Percentiles rank a stretch among this genome's conserved stretches.
Evolutionary conservation across 2,113 vertebrate species (phyloP).

Genomic region (Chroicocephalus ridibundus): DNA sequence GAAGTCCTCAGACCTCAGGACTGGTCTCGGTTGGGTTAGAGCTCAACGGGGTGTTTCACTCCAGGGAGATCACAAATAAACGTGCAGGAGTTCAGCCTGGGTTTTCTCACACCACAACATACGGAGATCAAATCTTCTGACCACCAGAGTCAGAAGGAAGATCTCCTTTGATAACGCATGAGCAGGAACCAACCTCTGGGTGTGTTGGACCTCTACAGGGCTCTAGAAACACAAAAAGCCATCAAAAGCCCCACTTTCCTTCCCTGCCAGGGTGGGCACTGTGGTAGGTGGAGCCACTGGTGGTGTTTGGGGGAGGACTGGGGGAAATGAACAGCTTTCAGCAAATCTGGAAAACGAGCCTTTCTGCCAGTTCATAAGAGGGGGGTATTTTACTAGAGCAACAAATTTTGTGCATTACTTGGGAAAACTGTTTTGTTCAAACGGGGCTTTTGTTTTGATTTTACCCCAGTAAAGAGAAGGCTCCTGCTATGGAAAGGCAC

Average conservation of each 20-base stretch:
- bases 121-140: background rate
- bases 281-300: background rate
- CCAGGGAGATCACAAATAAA: background rate
- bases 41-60: fast-evolving
- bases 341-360: background rate
- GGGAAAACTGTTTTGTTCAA: background rate
- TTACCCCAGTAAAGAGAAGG: background rate
- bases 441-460: background rate
- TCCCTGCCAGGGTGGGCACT: background rate
- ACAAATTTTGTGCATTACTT: background rate
- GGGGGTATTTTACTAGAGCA: background rate
- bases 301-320: background rate
- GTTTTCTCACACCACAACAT: background rate
- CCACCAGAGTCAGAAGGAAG: background rate
- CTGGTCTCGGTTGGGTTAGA: background rate
- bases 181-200: background rate
- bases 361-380: background rate
- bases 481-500: background rate
- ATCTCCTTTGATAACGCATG: background rate
- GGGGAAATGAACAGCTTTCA: background rate
- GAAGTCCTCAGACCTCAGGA: background rate
- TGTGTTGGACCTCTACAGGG: background rate
- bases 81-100: fast-evolving
- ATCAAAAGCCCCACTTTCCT: background rate
- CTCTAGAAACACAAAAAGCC: background rate